Base-by-base conservation (phyloP, 2,113 vertebrate genomes). In the Atherinomorus stipes region DNA sequence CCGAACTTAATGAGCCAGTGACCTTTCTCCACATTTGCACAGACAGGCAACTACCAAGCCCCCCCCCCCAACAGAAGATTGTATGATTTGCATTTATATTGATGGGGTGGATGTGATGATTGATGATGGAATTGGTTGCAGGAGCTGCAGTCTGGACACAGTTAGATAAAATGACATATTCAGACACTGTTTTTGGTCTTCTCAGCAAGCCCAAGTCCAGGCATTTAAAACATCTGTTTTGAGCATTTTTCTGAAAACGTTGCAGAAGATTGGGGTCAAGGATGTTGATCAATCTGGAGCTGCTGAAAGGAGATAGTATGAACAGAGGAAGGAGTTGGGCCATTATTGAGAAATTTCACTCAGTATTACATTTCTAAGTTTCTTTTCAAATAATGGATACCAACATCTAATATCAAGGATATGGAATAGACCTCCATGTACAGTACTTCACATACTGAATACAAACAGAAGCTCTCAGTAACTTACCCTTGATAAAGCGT, bases 11-110 rank as follows among this genome's bases (percentile, higher is more conserved):
- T 65, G 75, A 89, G 75, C 66, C 61, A 1, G 38, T 79, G 85
- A 88, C 83, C 75, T 88, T 89, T 85, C 63, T 38, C 64, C n/a
- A 60, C 66, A 72, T 71, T 71, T 64, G 22, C 71, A 68, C 70
- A 68, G 37, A 54, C 60, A 54, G 64, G 59, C 37, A 59, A 21
- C 53, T 52, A 49, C 74, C 23, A 74, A 81, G 31, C 68, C 57
- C 42, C 44, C 42, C 6, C 23, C 57, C 76, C n/a, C n/a, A n/a
- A n/a, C n/a, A n/a, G n/a, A n/a, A 82, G 64, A 78, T 67, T 73
- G 56, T 77, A 21, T 51, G 62, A 90, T 89, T 91, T 89, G 83
- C 88, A 89, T 91, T 88, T 90, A 90, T 88, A 91, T 85, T 85
- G 85, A 89, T 15, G 53, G 76, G 38, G 45, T 49, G 31, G 73